These are phyloP conservation scores for Acanthaster planci DNA, from an alignment of 35 echinoderm and acorn worm species.

Conservation along the genomic window DNA sequence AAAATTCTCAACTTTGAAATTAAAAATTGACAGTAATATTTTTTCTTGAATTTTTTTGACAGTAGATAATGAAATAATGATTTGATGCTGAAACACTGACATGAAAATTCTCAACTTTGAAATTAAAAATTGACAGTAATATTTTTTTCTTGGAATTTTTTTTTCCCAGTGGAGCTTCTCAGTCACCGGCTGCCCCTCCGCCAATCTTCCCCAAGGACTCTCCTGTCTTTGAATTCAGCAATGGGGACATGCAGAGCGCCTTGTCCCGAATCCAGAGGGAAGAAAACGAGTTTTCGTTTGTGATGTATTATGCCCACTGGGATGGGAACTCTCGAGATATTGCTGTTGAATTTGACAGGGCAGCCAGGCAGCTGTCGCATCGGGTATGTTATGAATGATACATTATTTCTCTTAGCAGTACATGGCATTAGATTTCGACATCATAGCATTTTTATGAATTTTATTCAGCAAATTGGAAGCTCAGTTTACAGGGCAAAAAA, in stretches of 20 bases:
- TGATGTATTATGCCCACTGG: conserved; percentile 99
- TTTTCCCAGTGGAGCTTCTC: neutral
- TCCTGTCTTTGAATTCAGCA: conserved; percentile 63
- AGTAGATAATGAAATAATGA: too few species aligned
- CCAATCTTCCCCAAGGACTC: conserved; percentile 52
- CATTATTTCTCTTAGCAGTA: too few species aligned
- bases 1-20: neutral
- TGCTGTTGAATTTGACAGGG: conserved; percentile 73
- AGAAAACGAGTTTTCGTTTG: conserved; percentile 65
- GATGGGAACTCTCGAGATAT: conserved; percentile 74
- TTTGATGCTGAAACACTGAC: too few species aligned
- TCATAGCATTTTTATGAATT: too few species aligned
- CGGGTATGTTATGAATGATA: conserved; percentile 28
- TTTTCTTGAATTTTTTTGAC: neutral
- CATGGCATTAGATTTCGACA: too few species aligned
- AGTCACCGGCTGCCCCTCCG: neutral
- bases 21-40: neutral
- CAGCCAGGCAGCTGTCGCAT: conserved; percentile 54
- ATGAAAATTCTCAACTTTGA: too few species aligned
- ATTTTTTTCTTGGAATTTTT: neutral
- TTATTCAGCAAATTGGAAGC: too few species aligned
- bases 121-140: neutral
- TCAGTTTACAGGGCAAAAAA: too few species aligned
- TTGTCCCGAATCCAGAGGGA: conserved; percentile 43
- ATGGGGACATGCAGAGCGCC: conserved; percentile 62